Evolutionary conservation across 2,888 invertebrate genomes (phyloP).

Genomic region (Patella caerulea): DNA sequence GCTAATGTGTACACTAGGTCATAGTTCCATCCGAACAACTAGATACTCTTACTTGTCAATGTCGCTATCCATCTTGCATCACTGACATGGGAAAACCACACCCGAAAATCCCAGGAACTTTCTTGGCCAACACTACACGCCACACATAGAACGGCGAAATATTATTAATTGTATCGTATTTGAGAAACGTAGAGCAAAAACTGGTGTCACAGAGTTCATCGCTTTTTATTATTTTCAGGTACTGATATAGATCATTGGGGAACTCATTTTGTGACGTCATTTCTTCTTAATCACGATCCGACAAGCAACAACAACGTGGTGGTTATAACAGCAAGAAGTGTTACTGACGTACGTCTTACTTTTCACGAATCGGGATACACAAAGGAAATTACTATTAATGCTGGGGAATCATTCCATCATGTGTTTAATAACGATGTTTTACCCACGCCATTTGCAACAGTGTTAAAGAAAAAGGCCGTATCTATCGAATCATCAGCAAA

Average conservation of each 20-base stretch:
- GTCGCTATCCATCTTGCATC: too few relatives aligned
- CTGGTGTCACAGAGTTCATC: too few relatives aligned
- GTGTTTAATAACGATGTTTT: neutral
- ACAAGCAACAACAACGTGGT: neutral
- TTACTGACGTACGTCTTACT: neutral
- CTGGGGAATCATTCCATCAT: neutral
- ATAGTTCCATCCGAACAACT: too few relatives aligned
- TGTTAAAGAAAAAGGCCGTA: neutral
- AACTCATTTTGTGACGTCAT: constrained; percentile 5
- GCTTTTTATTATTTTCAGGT: neutral
- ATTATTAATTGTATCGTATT: too few relatives aligned
- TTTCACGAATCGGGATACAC: neutral
- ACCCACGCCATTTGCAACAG: neutral
- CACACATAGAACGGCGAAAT: too few relatives aligned
- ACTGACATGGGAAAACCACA: too few relatives aligned
- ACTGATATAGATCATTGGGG: neutral
- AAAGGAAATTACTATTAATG: neutral
- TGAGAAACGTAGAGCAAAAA: too few relatives aligned
- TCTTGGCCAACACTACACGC: too few relatives aligned
- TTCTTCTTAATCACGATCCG: neutral
- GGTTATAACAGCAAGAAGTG: neutral
- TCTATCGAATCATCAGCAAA: neutral
- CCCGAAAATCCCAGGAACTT: too few relatives aligned
- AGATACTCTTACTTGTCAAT: too few relatives aligned
- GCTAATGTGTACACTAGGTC: too few relatives aligned